A percentile compares a stretch with the other conserved stretches of the same genome.
Conservation (phyloP, 1,140 invertebrate genomes). For the Diabrotica undecimpunctata region DNA sequence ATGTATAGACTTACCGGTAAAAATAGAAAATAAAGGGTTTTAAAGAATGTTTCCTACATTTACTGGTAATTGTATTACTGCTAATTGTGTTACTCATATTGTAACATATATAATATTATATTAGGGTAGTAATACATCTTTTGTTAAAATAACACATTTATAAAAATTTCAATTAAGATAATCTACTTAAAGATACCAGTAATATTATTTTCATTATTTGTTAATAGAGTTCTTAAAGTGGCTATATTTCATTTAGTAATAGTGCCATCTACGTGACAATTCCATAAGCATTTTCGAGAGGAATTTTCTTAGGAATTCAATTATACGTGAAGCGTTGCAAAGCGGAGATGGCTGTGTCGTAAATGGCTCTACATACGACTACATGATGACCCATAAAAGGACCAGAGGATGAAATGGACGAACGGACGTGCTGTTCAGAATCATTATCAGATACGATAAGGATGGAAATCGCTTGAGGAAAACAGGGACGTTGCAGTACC, state of each 20-base stretch:
- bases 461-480: constrained; percentile 28
- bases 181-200: too few relatives aligned
- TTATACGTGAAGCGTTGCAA: constrained; percentile 19
- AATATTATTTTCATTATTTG: not conserved
- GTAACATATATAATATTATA: too few relatives aligned
- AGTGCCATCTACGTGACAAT: not conserved
- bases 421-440: constrained; percentile 30
- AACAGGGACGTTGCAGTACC: not conserved
- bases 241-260: not conserved
- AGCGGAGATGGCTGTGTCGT: constrained; percentile 9
- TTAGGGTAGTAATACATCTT: too few relatives aligned
- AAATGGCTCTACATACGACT: constrained; percentile 22
- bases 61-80: too few relatives aligned
- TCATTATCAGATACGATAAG: constrained; percentile 38
- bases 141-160: too few relatives aligned
- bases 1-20: too few relatives aligned
- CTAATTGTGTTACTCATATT: too few relatives aligned
- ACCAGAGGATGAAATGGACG: constrained; percentile 23
- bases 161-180: too few relatives aligned
- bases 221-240: not conserved
- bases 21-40: too few relatives aligned
- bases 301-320: constrained; percentile 24
- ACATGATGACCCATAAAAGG: constrained; percentile 40
- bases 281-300: not conserved
- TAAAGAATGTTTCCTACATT: too few relatives aligned